phyloP scores from a whole-genome alignment of 2,888 invertebrate genomes.

The Nebria brevicollis region DNA sequence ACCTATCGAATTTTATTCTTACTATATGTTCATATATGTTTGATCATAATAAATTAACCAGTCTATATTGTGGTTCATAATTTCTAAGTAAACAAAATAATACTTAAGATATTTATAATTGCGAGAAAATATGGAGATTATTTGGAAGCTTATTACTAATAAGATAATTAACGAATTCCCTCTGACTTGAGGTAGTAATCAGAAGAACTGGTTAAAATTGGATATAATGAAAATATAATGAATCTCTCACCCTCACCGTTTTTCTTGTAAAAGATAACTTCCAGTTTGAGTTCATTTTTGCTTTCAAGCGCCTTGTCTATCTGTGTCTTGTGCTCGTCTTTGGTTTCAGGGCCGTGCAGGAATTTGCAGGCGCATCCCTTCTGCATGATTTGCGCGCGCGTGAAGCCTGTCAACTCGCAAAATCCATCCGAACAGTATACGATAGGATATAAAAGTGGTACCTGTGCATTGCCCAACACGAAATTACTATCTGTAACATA shows the following conservation, averaged over 20 bases:
- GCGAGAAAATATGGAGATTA: too few species aligned
- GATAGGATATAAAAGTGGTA: constrained; percentile 86
- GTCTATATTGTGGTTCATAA: too few species aligned
- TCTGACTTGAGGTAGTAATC: too few species aligned
- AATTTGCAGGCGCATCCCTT: constrained; percentile 96
- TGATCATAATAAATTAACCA: too few species aligned
- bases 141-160: too few species aligned
- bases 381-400: constrained; percentile 96
- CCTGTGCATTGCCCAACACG: constrained; percentile 95
- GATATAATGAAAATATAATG: not conserved
- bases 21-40: too few species aligned
- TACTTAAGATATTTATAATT: too few species aligned
- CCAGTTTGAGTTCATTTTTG: constrained; percentile 92
- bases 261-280: constrained; percentile 95
- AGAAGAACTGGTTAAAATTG: too few species aligned
- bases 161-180: too few species aligned
- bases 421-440: constrained; percentile 97
- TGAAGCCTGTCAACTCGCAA: constrained; percentile 94
- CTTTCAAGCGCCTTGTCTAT: constrained; percentile 90
- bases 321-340: constrained; percentile 86
- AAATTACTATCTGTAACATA: constrained; percentile 89
- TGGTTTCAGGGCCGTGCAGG: constrained; percentile 90
- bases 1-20: too few species aligned
- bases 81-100: too few species aligned
- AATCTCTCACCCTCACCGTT: constrained; percentile 74